phyloP scores from a whole-genome alignment of 2,797 vertebrate species.

The Loriculus beryllinus region DNA sequence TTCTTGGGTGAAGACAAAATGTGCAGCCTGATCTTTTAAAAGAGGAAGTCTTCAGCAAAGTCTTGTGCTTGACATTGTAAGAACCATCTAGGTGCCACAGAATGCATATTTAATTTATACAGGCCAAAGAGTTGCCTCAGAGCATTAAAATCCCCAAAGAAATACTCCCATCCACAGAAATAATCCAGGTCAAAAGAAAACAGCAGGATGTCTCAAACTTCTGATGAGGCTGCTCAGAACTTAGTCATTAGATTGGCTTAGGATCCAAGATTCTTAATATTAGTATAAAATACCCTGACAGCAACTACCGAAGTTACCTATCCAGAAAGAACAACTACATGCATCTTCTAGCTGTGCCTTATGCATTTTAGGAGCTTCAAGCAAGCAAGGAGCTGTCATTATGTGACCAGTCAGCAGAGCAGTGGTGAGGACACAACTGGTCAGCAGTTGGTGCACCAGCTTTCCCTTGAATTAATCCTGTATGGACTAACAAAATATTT shows the following conservation, averaged over 20 bases:
- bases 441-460: background rate
- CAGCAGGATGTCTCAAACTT: background rate
- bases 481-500: background rate
- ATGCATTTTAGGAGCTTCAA: background rate
- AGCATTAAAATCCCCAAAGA: background rate
- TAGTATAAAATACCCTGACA: background rate
- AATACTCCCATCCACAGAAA: background rate
- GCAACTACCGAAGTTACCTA: background rate
- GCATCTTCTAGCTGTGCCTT: background rate
- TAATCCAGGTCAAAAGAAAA: background rate
- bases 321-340: background rate
- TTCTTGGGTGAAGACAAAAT: background rate
- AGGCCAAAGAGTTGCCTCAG: background rate
- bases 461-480: background rate
- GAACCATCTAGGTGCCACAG: background rate
- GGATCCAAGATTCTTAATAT: background rate
- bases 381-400: background rate
- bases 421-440: background rate
- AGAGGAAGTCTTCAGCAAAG: background rate
- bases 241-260: background rate
- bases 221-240: background rate
- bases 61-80: background rate
- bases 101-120: background rate
- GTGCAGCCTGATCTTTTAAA: background rate
- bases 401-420: background rate